Base-by-base conservation (phyloP, 2,113 vertebrate species). In the Ornithorhynchus anatinus region DNA sequence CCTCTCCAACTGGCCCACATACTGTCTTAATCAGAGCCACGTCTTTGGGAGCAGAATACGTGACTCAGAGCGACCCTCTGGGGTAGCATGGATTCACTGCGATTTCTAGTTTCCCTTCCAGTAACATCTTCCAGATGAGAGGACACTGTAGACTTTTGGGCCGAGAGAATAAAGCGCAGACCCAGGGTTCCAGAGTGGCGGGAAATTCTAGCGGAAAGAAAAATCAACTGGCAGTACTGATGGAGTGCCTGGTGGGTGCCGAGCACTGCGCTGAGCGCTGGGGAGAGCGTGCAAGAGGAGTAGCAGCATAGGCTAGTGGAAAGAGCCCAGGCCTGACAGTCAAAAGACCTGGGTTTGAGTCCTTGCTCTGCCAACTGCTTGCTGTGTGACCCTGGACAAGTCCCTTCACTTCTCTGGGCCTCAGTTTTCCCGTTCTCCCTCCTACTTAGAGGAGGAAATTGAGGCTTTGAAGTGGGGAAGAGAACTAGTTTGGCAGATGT, bases 41-140 rank as follows among this genome's bases (percentile, higher is more conserved):
- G 74, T 69, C 38, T 0, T 0, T 40, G 63, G 43, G 48, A 76
- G 71, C 71, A 61, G 61, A 69, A 32, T 1, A 6, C 62, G 64
- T 56, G 44, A 68, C 79, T 59, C 65, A 48, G 39, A 51, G 60
- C 61, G 37, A 78, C 32, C 79, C 70, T 72, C 47, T 19, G 58
- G 50, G 45, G 27, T 64, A 73, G 64, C 51, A 70, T 75, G 48
- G 73, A 48, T 58, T 13, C 37, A 0, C 44, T n/a, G 58, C 69
- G 25, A 44, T 81, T 81, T 73, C 65, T 78, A 54, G 75, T 54
- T 82, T 69, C 57, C 52, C 66, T 33, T 20, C 19, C 61, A 72
- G 10, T 85, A 80, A 84, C 40, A 43, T 59, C 40, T 56, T 54
- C 75, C 75, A 85, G 61, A 40, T 80, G 82, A 84, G 81, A 78